These are phyloP conservation scores for Drosophila mauritiana DNA, from an alignment of 1,140 invertebrate species.

Conservation along the genomic window DNA sequence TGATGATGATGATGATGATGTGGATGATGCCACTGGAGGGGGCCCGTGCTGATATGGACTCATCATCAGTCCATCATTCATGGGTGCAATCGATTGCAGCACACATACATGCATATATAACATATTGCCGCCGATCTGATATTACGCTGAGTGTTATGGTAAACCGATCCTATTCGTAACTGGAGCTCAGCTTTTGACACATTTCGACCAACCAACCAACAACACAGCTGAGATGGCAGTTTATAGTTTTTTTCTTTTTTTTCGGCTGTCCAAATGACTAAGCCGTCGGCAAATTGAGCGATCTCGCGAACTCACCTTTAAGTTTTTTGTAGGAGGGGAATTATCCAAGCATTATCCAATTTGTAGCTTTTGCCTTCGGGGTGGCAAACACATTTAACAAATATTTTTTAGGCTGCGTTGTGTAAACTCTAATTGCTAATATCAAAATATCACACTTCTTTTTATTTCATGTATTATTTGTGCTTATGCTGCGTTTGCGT, in stretches of 20 bases:
- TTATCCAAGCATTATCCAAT: slow-evolving; percentile 81
- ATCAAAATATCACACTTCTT: slow-evolving; percentile 74
- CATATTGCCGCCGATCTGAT: slow-evolving; percentile 31
- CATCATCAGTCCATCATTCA: slow-evolving; percentile 46
- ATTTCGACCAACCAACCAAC: slow-evolving; percentile 6
- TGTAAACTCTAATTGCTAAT: slow-evolving; percentile 78
- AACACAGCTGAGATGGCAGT: slow-evolving; percentile 21
- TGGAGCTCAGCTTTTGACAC: slow-evolving; percentile 33
- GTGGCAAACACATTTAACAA: slow-evolving; percentile 52
- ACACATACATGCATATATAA: background rate
- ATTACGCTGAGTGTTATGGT: slow-evolving; percentile 37
- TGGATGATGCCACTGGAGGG: slow-evolving; percentile 40
- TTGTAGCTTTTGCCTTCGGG: slow-evolving; percentile 22
- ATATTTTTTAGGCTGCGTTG: slow-evolving; percentile 35
- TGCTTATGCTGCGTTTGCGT: slow-evolving; percentile 60
- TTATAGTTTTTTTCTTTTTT: background rate
- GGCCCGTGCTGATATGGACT: slow-evolving; percentile 66
- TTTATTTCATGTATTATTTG: slow-evolving; percentile 32
- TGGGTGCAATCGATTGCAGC: slow-evolving; percentile 41
- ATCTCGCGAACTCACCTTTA: slow-evolving; percentile 58
- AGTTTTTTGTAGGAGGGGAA: slow-evolving; percentile 33
- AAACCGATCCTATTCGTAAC: slow-evolving; percentile 33
- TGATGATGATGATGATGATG: background rate
- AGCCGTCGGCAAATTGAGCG: slow-evolving; percentile 36
- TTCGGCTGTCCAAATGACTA: background rate